Conservation (phyloP, 1,140 invertebrate genomes). For the Papilio polyxenes region DNA sequence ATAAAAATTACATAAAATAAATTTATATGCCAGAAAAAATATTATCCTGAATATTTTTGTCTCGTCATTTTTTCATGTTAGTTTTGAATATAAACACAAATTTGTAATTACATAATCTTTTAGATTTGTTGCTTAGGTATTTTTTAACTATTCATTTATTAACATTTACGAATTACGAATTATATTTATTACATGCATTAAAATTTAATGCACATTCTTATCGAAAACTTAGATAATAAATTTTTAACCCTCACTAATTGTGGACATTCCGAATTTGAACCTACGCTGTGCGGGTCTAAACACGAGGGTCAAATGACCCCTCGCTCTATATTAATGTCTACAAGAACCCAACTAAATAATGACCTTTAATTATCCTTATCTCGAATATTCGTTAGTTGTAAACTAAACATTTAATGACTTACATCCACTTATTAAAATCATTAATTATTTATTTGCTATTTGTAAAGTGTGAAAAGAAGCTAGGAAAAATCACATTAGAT, state of each 20-base stretch:
- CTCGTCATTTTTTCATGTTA: neutral
- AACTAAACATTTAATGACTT: conserved; percentile 34
- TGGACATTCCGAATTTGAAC: conserved; percentile 55
- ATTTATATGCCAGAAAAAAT: too few species aligned
- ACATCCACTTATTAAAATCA: neutral
- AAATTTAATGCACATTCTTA: conserved; percentile 47
- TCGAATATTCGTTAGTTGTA: conserved; percentile 6
- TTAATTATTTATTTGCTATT: neutral
- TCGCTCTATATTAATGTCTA: conserved; percentile 57
- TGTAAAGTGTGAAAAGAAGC: too few species aligned
- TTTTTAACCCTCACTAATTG: conserved; percentile 63
- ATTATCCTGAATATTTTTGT: too few species aligned
- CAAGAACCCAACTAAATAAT: conserved; percentile 55
- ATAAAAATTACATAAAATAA: too few species aligned
- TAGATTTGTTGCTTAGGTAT: neutral
- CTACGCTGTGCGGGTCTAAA: conserved; percentile 38
- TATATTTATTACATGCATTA: conserved; percentile 43
- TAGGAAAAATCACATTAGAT: too few species aligned
- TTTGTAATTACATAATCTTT: neutral
- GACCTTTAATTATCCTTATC: conserved; percentile 48
- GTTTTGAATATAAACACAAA: neutral
- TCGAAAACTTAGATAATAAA: conserved; percentile 56
- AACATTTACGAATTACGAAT: neutral
- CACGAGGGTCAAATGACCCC: conserved; percentile 54
- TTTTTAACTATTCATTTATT: neutral